phyloP scores from a whole-genome alignment of 2,888 invertebrate genomes.

The Melinaea marsaeus region DNA sequence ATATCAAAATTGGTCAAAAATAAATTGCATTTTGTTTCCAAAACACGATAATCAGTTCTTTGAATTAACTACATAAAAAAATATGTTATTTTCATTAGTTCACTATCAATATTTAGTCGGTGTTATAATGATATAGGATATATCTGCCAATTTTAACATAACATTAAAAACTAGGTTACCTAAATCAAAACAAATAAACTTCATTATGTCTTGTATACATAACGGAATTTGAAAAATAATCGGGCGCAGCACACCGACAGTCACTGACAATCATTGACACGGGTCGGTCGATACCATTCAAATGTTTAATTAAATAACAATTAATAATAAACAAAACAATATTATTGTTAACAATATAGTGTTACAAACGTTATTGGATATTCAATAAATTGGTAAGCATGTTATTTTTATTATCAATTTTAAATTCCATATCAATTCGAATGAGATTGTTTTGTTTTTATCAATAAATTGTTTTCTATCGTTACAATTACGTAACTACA shows the following conservation, averaged over 20 bases:
- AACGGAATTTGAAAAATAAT: slow-evolving; percentile 16
- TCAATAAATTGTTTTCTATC: no score
- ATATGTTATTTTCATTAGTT: no score
- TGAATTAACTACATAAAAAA: no score
- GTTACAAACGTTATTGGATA: background rate
- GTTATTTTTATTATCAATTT: background rate
- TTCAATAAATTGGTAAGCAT: background rate
- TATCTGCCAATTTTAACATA: no score
- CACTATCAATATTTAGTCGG: no score
- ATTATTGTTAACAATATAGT: slow-evolving; percentile 3
- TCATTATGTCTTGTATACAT: background rate
- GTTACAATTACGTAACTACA: no score
- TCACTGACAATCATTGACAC: slow-evolving; percentile 39
- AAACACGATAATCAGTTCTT: no score
- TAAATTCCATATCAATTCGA: no score
- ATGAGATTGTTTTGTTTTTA: no score
- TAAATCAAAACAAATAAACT: background rate
- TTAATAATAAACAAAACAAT: background rate
- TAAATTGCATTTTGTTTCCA: no score
- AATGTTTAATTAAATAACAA: slow-evolving; percentile 5
- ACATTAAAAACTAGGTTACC: background rate
- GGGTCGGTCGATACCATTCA: slow-evolving; percentile 9
- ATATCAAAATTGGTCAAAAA: no score
- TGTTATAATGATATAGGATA: no score
- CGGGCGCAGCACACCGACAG: slow-evolving; percentile 36